Conservation (phyloP, 2,797 vertebrate species). For the Leptatherina wallacei region DNA sequence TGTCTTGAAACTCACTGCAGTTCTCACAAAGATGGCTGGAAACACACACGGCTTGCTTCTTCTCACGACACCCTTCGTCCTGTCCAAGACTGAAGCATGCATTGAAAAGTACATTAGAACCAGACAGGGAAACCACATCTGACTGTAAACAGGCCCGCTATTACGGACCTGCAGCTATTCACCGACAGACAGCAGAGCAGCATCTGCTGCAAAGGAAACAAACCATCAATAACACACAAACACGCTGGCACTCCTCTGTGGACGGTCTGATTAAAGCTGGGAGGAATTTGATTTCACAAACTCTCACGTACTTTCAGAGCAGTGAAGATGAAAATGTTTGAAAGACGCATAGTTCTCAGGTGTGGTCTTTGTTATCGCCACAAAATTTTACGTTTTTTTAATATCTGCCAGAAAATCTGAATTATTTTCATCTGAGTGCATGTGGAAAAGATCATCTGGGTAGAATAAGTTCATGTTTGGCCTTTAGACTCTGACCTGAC, state of each 20-base stretch:
- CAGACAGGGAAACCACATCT: slow-evolving; percentile 70
- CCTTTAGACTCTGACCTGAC: too few relatives aligned
- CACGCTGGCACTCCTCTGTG: slow-evolving; percentile 15
- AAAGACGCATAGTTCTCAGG: slow-evolving; percentile 9
- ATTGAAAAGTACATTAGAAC: slow-evolving; percentile 76
- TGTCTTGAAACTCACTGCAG: slow-evolving; percentile 2
- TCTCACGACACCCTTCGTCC: slow-evolving; percentile 51
- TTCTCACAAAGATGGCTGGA: background rate
- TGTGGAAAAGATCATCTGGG: background rate
- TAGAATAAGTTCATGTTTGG: too few relatives aligned
- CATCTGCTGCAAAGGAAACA: slow-evolving; percentile 60
- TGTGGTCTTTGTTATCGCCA: slow-evolving; percentile 14
- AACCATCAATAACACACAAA: slow-evolving; percentile 12
- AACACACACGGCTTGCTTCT: slow-evolving; percentile 16
- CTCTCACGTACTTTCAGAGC: slow-evolving; percentile 7
- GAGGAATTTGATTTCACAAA: slow-evolving; percentile 33
- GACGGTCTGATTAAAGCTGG: slow-evolving; percentile 37
- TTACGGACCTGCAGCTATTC: slow-evolving; percentile 71
- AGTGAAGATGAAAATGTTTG: slow-evolving; percentile 13
- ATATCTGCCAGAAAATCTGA: background rate
- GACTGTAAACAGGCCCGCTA: slow-evolving; percentile 72
- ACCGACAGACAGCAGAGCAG: slow-evolving; percentile 56
- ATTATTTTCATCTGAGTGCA: background rate
- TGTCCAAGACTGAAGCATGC: slow-evolving; percentile 62
- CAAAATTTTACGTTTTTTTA: background rate